Conservation (phyloP, 2,113 vertebrate species). For the Austrofundulus limnaeus region DNA sequence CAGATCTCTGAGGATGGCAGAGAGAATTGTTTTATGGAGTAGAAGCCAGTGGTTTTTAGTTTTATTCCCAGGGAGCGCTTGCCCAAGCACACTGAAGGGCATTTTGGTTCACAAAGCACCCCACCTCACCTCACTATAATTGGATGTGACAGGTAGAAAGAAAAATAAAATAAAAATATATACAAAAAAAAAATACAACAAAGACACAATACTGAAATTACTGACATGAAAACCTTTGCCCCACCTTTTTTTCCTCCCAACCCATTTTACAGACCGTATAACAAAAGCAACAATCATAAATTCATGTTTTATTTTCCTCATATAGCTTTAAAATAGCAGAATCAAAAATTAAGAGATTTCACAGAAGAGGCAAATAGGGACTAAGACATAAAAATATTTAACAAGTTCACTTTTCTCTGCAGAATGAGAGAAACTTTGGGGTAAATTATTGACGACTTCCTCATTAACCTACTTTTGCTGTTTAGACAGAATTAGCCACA, state of each 20-base stretch:
- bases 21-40: conserved; percentile 71
- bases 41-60: conserved; percentile 67
- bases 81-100: conserved; percentile 64
- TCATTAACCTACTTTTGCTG: conserved; percentile 64
- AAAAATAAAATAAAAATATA: conserved; percentile 11
- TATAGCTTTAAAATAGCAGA: conserved; percentile 13
- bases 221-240: conserved; percentile 57
- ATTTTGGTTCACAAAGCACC: conserved; percentile 64
- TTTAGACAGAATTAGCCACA: conserved; percentile 55
- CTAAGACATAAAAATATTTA: neutral
- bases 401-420: neutral
- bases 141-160: conserved; percentile 67
- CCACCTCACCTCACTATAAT: conserved; percentile 60
- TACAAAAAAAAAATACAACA: conserved; percentile 39
- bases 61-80: conserved; percentile 66
- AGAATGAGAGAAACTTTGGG: conserved; percentile 34
- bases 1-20: conserved; percentile 64
- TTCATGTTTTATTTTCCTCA: neutral
- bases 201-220: conserved; percentile 55
- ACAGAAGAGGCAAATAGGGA: neutral
- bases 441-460: conserved; percentile 61
- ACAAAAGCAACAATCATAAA: neutral
- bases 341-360: neutral
- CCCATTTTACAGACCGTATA: conserved; percentile 13
- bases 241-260: conserved; percentile 8